Conservation (phyloP, 2,797 vertebrate genomes). For the Sebastes trivittatus region DNA sequence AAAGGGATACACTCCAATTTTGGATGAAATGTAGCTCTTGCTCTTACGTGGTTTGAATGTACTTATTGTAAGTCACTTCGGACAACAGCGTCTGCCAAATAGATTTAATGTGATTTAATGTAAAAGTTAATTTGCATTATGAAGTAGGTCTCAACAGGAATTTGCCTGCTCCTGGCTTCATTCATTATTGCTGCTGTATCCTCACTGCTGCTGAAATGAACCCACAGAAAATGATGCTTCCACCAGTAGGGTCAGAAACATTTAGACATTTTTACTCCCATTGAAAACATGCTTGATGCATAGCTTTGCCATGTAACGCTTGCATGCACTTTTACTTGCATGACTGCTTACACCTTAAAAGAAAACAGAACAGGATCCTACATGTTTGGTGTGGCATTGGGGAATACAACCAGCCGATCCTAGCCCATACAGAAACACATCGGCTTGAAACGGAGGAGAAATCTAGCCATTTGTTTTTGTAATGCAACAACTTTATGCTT, state of each 20-base stretch:
- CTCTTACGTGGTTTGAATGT: background rate
- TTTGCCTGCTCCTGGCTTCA: background rate
- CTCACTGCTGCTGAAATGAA: slow-evolving; percentile 9
- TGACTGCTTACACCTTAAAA: background rate
- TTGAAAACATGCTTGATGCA: background rate
- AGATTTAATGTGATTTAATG: background rate
- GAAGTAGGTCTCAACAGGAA: background rate
- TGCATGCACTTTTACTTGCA: background rate
- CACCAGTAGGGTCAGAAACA: background rate
- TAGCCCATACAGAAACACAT: background rate
- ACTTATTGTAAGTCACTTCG: background rate
- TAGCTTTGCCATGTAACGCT: background rate
- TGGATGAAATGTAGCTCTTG: background rate
- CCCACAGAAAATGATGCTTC: background rate
- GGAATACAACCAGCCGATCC: background rate
- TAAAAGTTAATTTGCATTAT: background rate
- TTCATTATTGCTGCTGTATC: background rate
- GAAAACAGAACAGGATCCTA: background rate
- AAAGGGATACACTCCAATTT: background rate
- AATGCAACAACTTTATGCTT: no score
- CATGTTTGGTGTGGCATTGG: background rate
- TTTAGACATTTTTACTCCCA: background rate
- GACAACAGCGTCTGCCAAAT: background rate
- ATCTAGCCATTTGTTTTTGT: background rate
- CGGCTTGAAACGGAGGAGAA: background rate